phyloP scores from a whole-genome alignment of 1,140 invertebrate genomes.

The Cyphomyrmex costatus region DNA sequence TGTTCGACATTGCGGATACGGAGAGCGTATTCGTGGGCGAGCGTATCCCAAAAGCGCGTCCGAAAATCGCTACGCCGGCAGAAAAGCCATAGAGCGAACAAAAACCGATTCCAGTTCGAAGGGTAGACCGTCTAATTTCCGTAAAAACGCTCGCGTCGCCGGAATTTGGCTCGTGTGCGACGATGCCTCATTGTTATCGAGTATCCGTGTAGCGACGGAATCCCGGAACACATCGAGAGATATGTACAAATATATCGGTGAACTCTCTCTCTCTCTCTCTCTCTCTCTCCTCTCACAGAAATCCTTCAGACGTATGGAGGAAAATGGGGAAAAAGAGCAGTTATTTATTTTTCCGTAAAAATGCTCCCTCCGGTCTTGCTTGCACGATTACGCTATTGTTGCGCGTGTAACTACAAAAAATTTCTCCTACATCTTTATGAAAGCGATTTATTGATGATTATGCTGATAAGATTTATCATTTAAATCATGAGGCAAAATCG shows the following conservation, averaged over 20 bases:
- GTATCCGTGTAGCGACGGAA: conserved; percentile 2
- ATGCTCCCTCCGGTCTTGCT: not conserved
- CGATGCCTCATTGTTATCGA: conserved; percentile 50
- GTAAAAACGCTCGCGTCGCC: conserved; percentile 54
- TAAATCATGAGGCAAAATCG: not conserved
- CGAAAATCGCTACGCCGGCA: conserved; percentile 41
- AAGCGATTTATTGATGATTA: not conserved
- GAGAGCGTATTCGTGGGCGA: not conserved
- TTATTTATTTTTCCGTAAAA: conserved; percentile 46
- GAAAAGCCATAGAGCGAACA: conserved; percentile 40
- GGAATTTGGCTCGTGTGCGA: conserved; percentile 50
- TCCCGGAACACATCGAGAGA: conserved; percentile 23
- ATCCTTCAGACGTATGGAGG: not conserved
- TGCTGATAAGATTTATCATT: not conserved
- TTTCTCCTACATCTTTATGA: not conserved
- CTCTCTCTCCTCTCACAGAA: not conserved
- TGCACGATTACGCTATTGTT: conserved; percentile 3
- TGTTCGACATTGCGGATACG: conserved; percentile 43
- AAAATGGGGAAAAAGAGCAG: not conserved
- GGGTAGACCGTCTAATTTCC: conserved; percentile 42
- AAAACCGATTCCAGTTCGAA: conserved; percentile 41
- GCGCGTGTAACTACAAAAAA: not conserved
- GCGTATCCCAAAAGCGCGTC: conserved; percentile 29
- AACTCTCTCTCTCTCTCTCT: not conserved
- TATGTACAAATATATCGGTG: conserved; percentile 33